These are phyloP conservation scores for Sinocyclocheilus anshuiensis DNA, from an alignment of 2,113 vertebrate genomes.

Conservation along the genomic window DNA sequence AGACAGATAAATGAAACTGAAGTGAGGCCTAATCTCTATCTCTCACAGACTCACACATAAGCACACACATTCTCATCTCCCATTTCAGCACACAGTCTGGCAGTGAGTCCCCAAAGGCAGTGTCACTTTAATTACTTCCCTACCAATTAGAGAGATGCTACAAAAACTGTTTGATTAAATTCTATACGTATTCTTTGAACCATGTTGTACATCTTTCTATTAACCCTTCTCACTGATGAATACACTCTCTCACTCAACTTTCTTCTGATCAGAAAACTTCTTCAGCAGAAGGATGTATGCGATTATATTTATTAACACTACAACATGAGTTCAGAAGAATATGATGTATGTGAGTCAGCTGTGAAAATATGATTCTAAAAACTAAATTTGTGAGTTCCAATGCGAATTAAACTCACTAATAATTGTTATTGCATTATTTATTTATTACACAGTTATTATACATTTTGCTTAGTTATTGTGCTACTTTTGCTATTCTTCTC, in stretches of 20 bases:
- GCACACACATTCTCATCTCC: constrained; percentile 18
- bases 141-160: constrained; percentile 49
- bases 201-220: constrained; percentile 1
- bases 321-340: background rate
- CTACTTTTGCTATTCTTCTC: background rate
- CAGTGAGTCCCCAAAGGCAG: constrained; percentile 33
- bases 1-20: constrained; percentile 34
- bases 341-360: background rate
- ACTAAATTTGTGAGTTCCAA: background rate
- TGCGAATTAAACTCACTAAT: background rate
- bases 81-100: constrained; percentile 11
- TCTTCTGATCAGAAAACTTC: constrained; percentile 8
- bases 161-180: constrained; percentile 50
- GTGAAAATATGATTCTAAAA: background rate
- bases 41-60: constrained; percentile 31
- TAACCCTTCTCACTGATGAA: constrained; percentile 8
- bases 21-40: background rate
- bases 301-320: background rate
- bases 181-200: constrained; percentile 18
- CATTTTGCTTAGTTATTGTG: background rate
- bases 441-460: background rate
- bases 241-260: background rate
- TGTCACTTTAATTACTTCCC: constrained; percentile 52
- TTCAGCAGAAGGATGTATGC: background rate
- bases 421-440: background rate